A percentile compares a stretch with the other conserved stretches of the same genome.
Evolutionary conservation across 2,797 vertebrate species (phyloP).

Genomic region (Taeniopygia guttata): DNA sequence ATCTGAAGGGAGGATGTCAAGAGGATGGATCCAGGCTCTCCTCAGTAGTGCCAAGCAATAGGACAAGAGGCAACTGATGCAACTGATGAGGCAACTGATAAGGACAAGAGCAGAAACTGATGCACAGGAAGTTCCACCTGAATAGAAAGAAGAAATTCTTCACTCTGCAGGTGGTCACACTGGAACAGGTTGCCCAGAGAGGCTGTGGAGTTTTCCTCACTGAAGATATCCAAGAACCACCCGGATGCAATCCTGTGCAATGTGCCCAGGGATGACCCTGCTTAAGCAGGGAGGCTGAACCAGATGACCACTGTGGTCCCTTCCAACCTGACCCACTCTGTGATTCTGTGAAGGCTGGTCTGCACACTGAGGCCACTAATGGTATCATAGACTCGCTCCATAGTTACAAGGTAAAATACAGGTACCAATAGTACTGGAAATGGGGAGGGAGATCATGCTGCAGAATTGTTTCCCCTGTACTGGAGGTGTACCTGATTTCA

Average conservation of each 20-base stretch:
- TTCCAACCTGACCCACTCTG: neutral
- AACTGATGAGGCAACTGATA: neutral
- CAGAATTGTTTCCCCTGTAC: neutral
- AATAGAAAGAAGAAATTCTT: neutral
- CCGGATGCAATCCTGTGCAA: neutral
- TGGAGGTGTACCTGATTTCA: neutral
- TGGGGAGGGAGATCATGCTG: neutral
- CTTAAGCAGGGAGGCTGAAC: neutral
- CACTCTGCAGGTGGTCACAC: neutral
- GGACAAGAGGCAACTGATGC: neutral
- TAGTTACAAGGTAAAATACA: neutral
- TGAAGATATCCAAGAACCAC: neutral
- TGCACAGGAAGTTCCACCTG: neutral
- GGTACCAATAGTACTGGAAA: neutral
- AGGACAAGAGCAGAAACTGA: neutral
- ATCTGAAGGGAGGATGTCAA: neutral
- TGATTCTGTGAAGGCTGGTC: neutral
- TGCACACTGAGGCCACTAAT: neutral
- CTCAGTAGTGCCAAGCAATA: neutral
- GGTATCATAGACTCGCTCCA: neutral
- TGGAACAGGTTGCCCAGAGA: accelerated
- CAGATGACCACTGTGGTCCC: neutral
- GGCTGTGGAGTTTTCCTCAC: neutral
- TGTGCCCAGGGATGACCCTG: neutral
- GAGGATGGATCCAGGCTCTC: neutral